Base-by-base conservation (phyloP, 2,888 invertebrate species). In the Psylliodes chrysocephalus region DNA sequence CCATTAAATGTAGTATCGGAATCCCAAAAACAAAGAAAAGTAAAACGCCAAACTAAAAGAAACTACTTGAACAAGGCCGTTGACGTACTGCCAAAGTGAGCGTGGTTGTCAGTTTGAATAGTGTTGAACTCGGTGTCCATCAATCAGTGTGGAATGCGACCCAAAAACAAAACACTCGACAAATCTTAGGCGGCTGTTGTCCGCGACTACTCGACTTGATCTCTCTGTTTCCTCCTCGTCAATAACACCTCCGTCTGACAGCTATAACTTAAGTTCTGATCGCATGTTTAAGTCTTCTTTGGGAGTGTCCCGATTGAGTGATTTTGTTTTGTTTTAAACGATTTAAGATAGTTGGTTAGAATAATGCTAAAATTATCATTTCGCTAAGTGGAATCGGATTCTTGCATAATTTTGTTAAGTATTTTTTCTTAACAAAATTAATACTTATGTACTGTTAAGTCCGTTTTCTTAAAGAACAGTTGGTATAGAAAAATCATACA, bases 121-220 rank as follows among this genome's bases (percentile, higher is more conserved):
- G 68, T 63, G 66, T 61, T 64, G 62, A 64, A 62, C 60, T 60
- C 57, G 62, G 38, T 63, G 67, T 70, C 72, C 73, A 75, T 76
- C 77, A 75, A 77, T 77, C 75, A 74, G 70, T 63, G 35, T 40
- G 73, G 74, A 76, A 77, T 78, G 75, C 74, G 64, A 70, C 73
- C 73, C 71, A 73, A 76, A 71, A 75, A 73, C 76, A 75, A 76
- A 76, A 74, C 72, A 68, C 75, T 73, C 72, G 71, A 76, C 77
- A 76, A 75, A 75, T 74, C 73, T 75, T 66, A 68, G 64, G 46
- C 63, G 62, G 60, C 64, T 62, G 52, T 67, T 66, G 70, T 68
- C 68, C 70, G 67, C 68, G 68, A 70, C 68, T 66, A 70, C 42
- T 42, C 35, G 18, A 66, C 66, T 69, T 69, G 66, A 68, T 70